These are phyloP conservation scores for Phalacrocorax aristotelis DNA, from an alignment of 2,113 vertebrate genomes.

Conservation along the genomic window DNA sequence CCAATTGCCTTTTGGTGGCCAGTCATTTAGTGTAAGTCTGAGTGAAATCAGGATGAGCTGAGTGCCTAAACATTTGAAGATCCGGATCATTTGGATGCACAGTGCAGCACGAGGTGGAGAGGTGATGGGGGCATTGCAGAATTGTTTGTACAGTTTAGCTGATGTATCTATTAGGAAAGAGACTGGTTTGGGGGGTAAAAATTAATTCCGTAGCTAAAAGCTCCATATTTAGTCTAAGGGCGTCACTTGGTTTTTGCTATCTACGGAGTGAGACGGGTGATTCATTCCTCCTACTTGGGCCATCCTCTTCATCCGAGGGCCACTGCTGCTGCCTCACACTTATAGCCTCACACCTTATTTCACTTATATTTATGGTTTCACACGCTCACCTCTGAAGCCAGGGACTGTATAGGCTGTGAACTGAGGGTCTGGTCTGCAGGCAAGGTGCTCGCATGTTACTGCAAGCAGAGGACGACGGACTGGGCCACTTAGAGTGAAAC, in stretches of 20 bases:
- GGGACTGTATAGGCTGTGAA: neutral
- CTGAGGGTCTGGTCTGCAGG: neutral
- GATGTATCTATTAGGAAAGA: neutral
- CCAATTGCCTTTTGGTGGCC: neutral
- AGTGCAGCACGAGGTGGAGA: neutral
- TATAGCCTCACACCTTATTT: neutral
- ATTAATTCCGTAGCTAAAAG: neutral
- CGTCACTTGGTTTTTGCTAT: neutral
- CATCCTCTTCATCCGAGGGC: neutral
- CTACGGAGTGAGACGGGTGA: accelerated
- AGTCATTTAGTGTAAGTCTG: neutral
- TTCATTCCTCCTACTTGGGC: neutral
- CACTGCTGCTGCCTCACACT: neutral
- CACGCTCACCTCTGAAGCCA: neutral
- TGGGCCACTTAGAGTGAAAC: neutral
- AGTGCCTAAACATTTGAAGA: neutral
- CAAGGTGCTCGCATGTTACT: neutral
- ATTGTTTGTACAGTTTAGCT: neutral
- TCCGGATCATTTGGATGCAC: neutral
- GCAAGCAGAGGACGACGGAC: neutral
- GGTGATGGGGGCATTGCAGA: neutral
- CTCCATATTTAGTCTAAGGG: neutral
- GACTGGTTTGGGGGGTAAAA: neutral
- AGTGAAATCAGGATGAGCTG: neutral
- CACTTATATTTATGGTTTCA: neutral